Base-by-base conservation (phyloP, 2,888 invertebrate genomes). In the Willowsia nigromaculata region DNA sequence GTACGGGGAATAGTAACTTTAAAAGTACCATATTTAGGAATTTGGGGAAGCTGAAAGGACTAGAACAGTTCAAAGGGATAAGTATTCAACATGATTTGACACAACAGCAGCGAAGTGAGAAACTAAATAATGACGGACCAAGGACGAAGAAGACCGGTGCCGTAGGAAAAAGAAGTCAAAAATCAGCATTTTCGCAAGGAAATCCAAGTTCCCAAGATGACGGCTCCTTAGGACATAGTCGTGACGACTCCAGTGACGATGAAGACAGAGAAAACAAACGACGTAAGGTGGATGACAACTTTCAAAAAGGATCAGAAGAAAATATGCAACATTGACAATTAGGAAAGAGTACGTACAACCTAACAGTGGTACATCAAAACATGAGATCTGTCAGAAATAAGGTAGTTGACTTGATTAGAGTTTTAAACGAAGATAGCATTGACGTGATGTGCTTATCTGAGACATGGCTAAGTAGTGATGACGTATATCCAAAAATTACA, bases 311-410 rank as follows among this genome's bases (percentile, higher is more conserved):
- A 3, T 15, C 18, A 13, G 40, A 40, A 7, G 40, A 43, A 3
- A n/a, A n/a, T n/a, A 74, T 47, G 56, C 25, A 30, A 22, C 37
- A 53, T n/a, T 78, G 78, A 78, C 30, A n/a, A 1, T 5, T 7
- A 18, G 3, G 11, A 0, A 78, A 56, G 56, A 56, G 78, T 78
- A 33, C 9, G 53, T 78, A 81, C 59, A 56, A 59, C 0, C 9
- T 78, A 18, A 78, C 0, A 18, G 76, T 85, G 11, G 74, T 27
- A 0, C 68, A 86, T 40, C 86, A 86, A 40, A 86, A 86, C 43
- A 6, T 86, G 1, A 18, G 86, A 0, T 86, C 87, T 1, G n/a
- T 62, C n/a, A 71, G 37, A 13, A 81, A 87, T 30, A 87, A 87
- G 68, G 18, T 40, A 5, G n/a, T 25, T 15, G 18, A 71, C 0